Evolutionary conservation across 2,888 invertebrate genomes (phyloP).

Genomic region (Griposia aprilina): DNA sequence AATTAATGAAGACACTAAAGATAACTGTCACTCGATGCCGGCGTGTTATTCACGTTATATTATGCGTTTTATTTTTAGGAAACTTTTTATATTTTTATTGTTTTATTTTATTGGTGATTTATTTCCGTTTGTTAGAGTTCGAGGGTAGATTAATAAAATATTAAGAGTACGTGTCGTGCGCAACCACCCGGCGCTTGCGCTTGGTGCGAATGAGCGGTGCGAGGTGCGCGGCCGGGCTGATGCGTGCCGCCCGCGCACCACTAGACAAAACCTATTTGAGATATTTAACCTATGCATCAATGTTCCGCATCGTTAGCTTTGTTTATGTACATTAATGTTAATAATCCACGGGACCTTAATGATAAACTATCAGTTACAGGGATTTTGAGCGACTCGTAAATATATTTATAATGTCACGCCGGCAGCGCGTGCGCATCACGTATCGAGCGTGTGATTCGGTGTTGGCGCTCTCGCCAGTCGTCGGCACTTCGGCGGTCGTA

Average conservation of each 20-base stretch:
- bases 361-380: constrained; percentile 77
- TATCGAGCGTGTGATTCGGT: constrained; percentile 75
- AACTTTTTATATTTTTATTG: constrained; percentile 44
- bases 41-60: constrained; percentile 70
- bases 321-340: constrained; percentile 78
- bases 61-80: constrained; percentile 36
- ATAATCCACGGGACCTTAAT: constrained; percentile 77
- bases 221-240: constrained; percentile 70
- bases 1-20: constrained; percentile 78
- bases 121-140: constrained; percentile 60
- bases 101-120: constrained; percentile 57
- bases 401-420: constrained; percentile 83
- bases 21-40: constrained; percentile 80
- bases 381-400: constrained; percentile 75
- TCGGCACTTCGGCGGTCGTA: constrained; percentile 64
- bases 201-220: constrained; percentile 80
- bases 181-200: constrained; percentile 83
- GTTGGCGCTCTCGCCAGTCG: constrained; percentile 78
- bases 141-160: constrained; percentile 73
- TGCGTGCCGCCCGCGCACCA: constrained; percentile 68
- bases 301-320: constrained; percentile 75
- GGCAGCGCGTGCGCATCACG: constrained; percentile 83
- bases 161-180: constrained; percentile 67
- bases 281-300: constrained; percentile 76
- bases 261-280: constrained; percentile 79